Evolutionary conservation across 2,113 vertebrate species (phyloP).

Genomic region (Rhizomys pruinosus): DNA sequence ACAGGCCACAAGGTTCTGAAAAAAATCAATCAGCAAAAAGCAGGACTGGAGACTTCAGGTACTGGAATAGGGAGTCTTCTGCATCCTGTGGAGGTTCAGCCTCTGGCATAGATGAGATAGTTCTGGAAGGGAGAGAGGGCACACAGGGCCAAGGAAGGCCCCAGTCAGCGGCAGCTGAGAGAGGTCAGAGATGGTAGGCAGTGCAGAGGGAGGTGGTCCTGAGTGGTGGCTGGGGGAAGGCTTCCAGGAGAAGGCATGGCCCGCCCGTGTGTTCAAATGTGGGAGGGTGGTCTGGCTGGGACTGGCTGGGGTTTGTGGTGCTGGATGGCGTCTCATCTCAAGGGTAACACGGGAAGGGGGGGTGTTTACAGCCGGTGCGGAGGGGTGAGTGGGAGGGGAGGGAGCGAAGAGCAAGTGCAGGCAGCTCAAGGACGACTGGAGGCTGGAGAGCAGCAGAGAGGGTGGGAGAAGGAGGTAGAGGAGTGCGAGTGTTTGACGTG

Average conservation of each 20-base stretch:
- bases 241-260: neutral
- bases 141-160: neutral
- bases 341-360: neutral
- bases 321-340: neutral
- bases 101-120: neutral
- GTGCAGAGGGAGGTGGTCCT: neutral
- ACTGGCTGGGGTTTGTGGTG: no score
- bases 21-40: neutral
- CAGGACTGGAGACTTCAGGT: neutral
- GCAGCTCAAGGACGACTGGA: neutral
- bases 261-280: neutral
- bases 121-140: neutral
- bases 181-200: neutral
- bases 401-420: neutral
- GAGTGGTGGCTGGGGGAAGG: neutral
- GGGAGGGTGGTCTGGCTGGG: accelerated
- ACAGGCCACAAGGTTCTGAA: neutral
- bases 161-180: neutral
- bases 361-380: neutral
- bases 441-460: neutral
- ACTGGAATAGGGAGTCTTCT: neutral
- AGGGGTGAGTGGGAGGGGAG: neutral
- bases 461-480: neutral
- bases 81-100: neutral
- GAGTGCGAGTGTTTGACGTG: conserved; percentile 10